A percentile compares a stretch with the other conserved stretches of the same genome.
Conservation (phyloP, 2,113 vertebrate species). For the Chrysemys picta region DNA sequence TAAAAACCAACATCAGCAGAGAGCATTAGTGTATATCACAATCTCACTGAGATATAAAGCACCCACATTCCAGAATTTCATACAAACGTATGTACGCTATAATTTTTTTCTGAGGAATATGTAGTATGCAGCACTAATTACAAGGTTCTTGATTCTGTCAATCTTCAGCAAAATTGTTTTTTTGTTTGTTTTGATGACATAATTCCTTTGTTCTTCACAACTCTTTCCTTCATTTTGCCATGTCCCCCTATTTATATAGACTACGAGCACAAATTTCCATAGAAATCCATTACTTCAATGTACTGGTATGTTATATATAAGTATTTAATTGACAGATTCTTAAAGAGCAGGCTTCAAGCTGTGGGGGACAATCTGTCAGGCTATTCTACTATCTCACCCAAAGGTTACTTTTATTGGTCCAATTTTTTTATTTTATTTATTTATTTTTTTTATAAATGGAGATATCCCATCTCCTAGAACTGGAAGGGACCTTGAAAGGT, state of each 20-base stretch:
- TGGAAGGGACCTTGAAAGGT: too few species aligned
- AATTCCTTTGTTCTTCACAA: not conserved
- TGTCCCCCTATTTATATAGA: accelerated
- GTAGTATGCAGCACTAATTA: too few species aligned
- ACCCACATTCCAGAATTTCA: not conserved
- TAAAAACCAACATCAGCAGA: not conserved
- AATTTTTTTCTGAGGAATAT: not conserved
- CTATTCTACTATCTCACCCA: not conserved
- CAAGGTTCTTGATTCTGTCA: too few species aligned
- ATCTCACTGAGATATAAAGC: not conserved
- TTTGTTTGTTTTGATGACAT: not conserved
- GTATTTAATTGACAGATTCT: not conserved
- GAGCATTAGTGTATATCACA: not conserved
- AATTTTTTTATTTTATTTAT: too few species aligned
- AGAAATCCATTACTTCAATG: not conserved
- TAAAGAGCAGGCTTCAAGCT: not conserved
- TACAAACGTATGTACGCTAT: not conserved
- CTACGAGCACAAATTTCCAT: not conserved
- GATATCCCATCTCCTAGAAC: too few species aligned
- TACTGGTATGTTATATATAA: not conserved
- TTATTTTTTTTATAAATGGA: too few species aligned
- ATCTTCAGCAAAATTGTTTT: not conserved
- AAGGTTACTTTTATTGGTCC: not conserved
- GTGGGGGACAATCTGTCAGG: not conserved
- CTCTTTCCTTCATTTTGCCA: not conserved